These are phyloP conservation scores for Drosophila colorata DNA, from an alignment of 2,888 invertebrate species.

Conservation along the genomic window DNA sequence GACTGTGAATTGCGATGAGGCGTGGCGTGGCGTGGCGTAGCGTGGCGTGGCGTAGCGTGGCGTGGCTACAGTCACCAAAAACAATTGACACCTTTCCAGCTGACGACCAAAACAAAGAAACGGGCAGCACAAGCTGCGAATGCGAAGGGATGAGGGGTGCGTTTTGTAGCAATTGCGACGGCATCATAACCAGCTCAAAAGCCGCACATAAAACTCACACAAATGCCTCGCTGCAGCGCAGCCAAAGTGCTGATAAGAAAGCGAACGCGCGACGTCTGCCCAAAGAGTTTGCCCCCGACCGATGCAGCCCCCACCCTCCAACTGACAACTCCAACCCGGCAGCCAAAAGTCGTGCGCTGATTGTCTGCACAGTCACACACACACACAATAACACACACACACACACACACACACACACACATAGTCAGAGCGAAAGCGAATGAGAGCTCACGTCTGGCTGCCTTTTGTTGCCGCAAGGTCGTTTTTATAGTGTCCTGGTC, in stretches of 20 bases:
- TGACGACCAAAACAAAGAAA: slow-evolving; percentile 63
- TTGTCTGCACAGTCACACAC: slow-evolving; percentile 42
- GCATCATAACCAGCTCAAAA: slow-evolving; percentile 77
- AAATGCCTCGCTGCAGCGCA: slow-evolving; percentile 79
- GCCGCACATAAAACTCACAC: slow-evolving; percentile 77
- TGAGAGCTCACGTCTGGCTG: slow-evolving; percentile 57
- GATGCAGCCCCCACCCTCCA: slow-evolving; percentile 9
- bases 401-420: slow-evolving; percentile 14
- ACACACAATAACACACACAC: slow-evolving; percentile 9
- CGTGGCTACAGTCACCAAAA: slow-evolving; percentile 27
- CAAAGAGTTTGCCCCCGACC: slow-evolving; percentile 32
- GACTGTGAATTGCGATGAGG: slow-evolving; percentile 75
- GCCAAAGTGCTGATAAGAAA: slow-evolving; percentile 76
- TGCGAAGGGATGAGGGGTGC: slow-evolving; percentile 1
- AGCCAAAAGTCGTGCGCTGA: slow-evolving; percentile 70
- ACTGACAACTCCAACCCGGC: slow-evolving; percentile 43
- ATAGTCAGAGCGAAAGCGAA: slow-evolving; percentile 23
- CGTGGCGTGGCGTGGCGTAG: slow-evolving; percentile 36
- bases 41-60: too few relatives aligned
- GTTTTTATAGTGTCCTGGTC: slow-evolving; percentile 75
- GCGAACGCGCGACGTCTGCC: slow-evolving; percentile 58
- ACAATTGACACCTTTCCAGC: slow-evolving; percentile 74
- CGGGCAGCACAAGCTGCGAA: slow-evolving; percentile 24
- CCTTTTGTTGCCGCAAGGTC: slow-evolving; percentile 78
- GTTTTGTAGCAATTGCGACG: slow-evolving; percentile 59